These are phyloP conservation scores for Enteromius argenteus DNA, from an alignment of 2,797 vertebrate genomes.

Conservation along the genomic window DNA sequence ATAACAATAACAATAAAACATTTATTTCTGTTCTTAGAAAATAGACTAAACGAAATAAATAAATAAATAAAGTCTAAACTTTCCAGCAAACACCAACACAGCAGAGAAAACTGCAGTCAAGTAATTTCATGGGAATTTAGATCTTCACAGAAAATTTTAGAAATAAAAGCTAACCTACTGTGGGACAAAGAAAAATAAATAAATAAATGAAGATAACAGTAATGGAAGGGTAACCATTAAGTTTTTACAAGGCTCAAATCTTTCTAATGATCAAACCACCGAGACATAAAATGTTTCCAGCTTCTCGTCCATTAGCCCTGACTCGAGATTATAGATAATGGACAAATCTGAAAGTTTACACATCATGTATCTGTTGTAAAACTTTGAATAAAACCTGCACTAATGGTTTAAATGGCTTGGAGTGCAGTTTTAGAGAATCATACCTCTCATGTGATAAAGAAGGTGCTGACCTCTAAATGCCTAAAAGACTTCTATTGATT, in stretches of 20 bases:
- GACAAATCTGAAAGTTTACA: slow-evolving; percentile 48
- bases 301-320: slow-evolving; percentile 54
- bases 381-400: slow-evolving; percentile 48
- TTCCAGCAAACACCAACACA: neutral
- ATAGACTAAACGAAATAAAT: neutral
- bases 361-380: slow-evolving; percentile 23
- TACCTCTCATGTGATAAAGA: neutral
- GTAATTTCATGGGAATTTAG: neutral
- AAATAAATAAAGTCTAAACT: neutral
- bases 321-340: slow-evolving; percentile 40
- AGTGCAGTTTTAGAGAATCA: neutral
- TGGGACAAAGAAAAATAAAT: slow-evolving; percentile 24
- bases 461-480: slow-evolving; percentile 24
- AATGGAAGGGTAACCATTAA: slow-evolving; percentile 32
- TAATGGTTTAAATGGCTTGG: slow-evolving; percentile 35
- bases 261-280: slow-evolving; percentile 51
- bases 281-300: slow-evolving; percentile 48
- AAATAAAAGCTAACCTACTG: slow-evolving; percentile 48
- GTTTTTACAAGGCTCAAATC: slow-evolving; percentile 47
- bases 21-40: neutral
- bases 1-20: neutral
- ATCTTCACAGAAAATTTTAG: neutral
- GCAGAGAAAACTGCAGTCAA: neutral
- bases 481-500: slow-evolving; percentile 19
- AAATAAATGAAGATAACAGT: slow-evolving; percentile 35